Percentiles rank a stretch among this genome's conserved stretches.
phyloP scores from a whole-genome alignment of 2,797 vertebrate genomes.

The Acrocephalus scirpaceus region DNA sequence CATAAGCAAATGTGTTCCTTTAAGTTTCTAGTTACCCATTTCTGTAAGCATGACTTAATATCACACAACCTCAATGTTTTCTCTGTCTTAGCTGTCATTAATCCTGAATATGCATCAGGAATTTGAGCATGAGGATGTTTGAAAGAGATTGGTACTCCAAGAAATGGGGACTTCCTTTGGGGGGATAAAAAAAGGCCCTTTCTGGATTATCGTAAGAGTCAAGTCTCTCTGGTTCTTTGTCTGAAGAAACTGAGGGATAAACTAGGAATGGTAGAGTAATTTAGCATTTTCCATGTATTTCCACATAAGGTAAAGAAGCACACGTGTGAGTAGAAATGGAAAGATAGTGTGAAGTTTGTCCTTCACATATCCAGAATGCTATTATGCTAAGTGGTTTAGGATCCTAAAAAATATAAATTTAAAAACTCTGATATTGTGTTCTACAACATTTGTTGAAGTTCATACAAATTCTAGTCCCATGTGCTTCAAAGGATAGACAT shows the following conservation, averaged over 20 bases:
- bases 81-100: not conserved
- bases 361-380: not conserved
- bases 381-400: not conserved
- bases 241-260: not conserved
- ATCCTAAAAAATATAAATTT: not conserved
- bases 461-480: not conserved
- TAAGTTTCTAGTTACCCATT: not conserved
- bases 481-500: not conserved
- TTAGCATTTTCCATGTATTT: not conserved
- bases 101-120: not conserved
- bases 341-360: not conserved
- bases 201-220: not conserved
- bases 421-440: accelerated
- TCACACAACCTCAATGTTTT: not conserved
- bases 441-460: not conserved
- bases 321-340: not conserved
- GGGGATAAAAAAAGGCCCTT: not conserved
- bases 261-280: not conserved
- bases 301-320: not conserved
- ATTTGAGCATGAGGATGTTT: not conserved
- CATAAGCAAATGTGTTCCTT: not conserved
- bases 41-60: not conserved
- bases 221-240: not conserved
- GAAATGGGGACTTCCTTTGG: not conserved
- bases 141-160: not conserved